Base-by-base conservation (phyloP, 2,888 invertebrate genomes). In the Girardia tigrina region DNA sequence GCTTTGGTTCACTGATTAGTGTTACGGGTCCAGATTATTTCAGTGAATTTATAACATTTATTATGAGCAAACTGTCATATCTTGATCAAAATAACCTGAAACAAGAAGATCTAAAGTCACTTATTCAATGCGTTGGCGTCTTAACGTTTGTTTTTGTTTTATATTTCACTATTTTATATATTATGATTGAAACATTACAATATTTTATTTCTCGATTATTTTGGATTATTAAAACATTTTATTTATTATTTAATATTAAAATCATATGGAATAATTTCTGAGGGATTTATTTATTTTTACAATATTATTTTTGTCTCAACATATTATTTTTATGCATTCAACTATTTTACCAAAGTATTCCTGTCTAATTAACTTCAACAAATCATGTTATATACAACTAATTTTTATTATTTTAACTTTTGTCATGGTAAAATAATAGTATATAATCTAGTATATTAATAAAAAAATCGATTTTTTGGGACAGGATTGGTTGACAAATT, bases 1-100 rank as follows among this genome's bases (percentile, higher is more conserved):
- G 87, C 4, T 82, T 87, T 74, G 84, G 85, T 84, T 79, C 79
- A 79, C 23, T 70, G 1, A 26, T 28, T 8, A 56, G 56, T 56
- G 56, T 56, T 2, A 56, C 56, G 4, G 56, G 56, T 20, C 56
- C 56, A n/a, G 56, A 56, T 56, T 56, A 12, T 56, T 56, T 56
- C 56, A 56, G 56, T 56, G 56, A 56, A 56, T 56, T 56, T 56
- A 56, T 56, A 8, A 20, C 56, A 6, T 56, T 56, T n/a, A 56
- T 56, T 2, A 56, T 56, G 56, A 23, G 56, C n/a, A 56, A 56
- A 56, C 23, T 56, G 56, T 4, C 56, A 12, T 56, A 56, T 56
- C 56, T 56, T 56, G n/a, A 56, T 20, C 20, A 56, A 56, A 56
- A 56, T 16, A n/a, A 56, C 23, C n/a, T 42, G 14, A 74, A 74